phyloP scores from a whole-genome alignment of 2,888 invertebrate species.

The Periphyllus acericola region DNA sequence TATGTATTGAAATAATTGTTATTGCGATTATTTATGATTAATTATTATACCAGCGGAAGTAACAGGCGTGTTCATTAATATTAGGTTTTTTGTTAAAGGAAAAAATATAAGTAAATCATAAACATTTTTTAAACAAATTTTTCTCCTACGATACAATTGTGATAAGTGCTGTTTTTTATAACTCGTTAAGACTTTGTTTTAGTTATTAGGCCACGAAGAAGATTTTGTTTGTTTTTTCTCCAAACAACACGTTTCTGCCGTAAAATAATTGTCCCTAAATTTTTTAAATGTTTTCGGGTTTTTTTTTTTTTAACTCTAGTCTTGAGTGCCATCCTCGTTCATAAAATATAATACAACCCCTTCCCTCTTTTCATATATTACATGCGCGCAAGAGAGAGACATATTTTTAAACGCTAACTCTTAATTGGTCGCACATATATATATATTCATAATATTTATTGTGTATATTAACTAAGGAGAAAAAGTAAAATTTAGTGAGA shows the following conservation, averaged over 20 bases:
- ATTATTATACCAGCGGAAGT: constrained; percentile 61
- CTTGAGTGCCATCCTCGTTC: constrained; percentile 57
- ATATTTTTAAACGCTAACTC: constrained; percentile 42
- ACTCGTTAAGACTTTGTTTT: constrained; percentile 55
- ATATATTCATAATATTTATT: constrained; percentile 30
- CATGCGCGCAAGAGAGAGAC: constrained; percentile 2
- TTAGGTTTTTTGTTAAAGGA: constrained; percentile 49
- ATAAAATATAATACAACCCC: neutral
- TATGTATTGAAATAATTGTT: constrained; percentile 27
- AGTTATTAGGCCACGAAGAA: constrained; percentile 39
- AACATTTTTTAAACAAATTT: constrained; percentile 48
- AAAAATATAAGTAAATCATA: constrained; percentile 40
- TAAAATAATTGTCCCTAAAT: constrained; percentile 43
- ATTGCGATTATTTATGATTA: constrained; percentile 43
- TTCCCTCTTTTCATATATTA: neutral
- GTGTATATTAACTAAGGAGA: constrained; percentile 26
- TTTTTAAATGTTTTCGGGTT: constrained; percentile 10
- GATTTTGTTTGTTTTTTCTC: constrained; percentile 28
- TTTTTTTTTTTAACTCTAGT: constrained; percentile 55
- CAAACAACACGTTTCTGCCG: constrained; percentile 59
- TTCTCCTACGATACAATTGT: constrained; percentile 61
- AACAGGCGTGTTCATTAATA: constrained; percentile 62
- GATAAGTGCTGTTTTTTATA: constrained; percentile 58
- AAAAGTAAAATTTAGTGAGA: constrained; percentile 59
- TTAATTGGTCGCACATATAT: constrained; percentile 40